A percentile compares a stretch with the other conserved stretches of the same genome.
phyloP scores from a whole-genome alignment of 2,888 invertebrate genomes.

The Folsomia candida region DNA sequence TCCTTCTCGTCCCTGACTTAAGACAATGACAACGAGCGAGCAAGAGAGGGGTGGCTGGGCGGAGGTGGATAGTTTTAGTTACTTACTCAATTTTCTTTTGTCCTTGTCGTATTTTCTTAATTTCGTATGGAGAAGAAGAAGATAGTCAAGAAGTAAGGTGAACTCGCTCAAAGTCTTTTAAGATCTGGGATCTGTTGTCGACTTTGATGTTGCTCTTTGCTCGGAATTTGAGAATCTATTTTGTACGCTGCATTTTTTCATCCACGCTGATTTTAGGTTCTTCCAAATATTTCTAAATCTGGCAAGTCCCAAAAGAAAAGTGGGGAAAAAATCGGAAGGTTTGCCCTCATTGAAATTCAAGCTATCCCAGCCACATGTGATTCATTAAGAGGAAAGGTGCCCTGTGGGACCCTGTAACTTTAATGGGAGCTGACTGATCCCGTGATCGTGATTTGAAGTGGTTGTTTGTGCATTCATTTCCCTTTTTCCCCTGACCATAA shows the following conservation, averaged over 20 bases:
- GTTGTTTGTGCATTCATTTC: neutral
- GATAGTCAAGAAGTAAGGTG: neutral
- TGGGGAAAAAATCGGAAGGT: slow-evolving; percentile 13
- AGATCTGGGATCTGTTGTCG: neutral
- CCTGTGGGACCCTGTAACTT: neutral
- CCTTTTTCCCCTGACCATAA: neutral
- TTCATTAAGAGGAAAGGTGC: neutral
- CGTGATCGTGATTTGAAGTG: neutral
- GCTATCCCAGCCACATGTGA: neutral
- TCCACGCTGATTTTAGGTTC: neutral
- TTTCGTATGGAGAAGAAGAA: neutral
- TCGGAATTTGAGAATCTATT: neutral
- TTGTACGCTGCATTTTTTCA: neutral
- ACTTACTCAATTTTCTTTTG: neutral
- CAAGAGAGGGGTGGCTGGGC: too few species aligned
- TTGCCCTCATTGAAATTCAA: slow-evolving; percentile 16
- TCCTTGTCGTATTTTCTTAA: neutral
- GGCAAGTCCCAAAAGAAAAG: too few species aligned
- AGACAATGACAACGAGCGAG: neutral
- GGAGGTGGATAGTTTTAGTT: too few species aligned
- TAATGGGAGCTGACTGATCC: neutral
- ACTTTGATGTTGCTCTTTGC: too few species aligned
- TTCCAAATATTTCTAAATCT: too few species aligned
- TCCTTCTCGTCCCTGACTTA: neutral
- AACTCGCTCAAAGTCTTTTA: neutral